Conservation (phyloP, 23 tunicate genomes). For the Trididemnum clinides region DNA sequence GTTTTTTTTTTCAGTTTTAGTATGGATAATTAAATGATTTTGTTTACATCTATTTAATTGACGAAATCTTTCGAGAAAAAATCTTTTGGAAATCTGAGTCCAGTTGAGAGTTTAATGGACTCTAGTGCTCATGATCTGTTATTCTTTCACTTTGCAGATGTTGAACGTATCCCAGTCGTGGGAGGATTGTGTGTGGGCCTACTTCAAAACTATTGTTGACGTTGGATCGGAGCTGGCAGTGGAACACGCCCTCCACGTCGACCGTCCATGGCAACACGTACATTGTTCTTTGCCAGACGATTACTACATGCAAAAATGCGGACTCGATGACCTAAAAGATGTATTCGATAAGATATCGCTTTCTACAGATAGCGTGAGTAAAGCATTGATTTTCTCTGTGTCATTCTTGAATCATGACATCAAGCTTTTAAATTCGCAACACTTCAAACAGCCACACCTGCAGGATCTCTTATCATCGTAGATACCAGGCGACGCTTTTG, state of each 20-base stretch:
- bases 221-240: constrained; percentile 52
- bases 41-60: too few relatives aligned
- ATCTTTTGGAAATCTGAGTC: too few relatives aligned
- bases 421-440: not conserved
- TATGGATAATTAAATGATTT: too few relatives aligned
- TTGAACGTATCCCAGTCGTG: constrained; percentile 63
- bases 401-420: not conserved
- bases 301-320: constrained; percentile 66
- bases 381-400: not conserved
- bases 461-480: too few relatives aligned
- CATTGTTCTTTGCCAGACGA: constrained; percentile 61
- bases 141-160: constrained; percentile 60
- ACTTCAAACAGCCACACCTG: not conserved
- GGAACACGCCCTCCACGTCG: constrained; percentile 31
- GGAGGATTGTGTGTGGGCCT: constrained; percentile 88
- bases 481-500: too few relatives aligned
- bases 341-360: constrained; percentile 63
- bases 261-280: constrained; percentile 49
- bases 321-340: constrained; percentile 3
- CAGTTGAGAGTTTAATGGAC: too few relatives aligned
- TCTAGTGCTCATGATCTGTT: too few relatives aligned
- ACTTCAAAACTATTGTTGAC: constrained; percentile 83
- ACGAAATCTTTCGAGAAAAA: too few relatives aligned
- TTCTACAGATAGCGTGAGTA: constrained; percentile 41
- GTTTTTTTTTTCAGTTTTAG: too few relatives aligned